Conservation (phyloP, 1,140 invertebrate genomes). For the Lepidurus packardi region DNA sequence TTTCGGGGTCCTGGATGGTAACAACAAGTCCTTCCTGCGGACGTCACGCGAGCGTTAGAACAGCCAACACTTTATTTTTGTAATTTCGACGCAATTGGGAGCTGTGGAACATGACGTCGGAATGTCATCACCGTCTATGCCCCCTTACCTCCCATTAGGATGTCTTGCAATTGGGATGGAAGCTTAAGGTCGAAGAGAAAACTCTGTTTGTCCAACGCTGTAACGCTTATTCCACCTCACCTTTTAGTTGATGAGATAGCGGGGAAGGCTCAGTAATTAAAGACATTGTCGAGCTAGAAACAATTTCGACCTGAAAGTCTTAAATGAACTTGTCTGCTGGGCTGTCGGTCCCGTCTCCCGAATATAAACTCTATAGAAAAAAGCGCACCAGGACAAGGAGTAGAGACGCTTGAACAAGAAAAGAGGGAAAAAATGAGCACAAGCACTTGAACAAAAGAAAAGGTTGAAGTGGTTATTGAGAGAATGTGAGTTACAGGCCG, state of each 20-base stretch:
- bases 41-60: not conserved
- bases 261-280: not conserved
- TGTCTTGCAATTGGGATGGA: not conserved
- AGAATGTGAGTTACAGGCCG: not conserved
- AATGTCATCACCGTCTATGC: not conserved
- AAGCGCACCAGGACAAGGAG: not conserved
- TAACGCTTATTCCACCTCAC: not conserved
- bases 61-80: not conserved
- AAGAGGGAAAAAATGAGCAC: not conserved
- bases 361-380: not conserved
- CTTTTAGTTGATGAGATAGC: constrained; percentile 18
- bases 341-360: too few relatives aligned
- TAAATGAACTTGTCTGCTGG: constrained; percentile 9
- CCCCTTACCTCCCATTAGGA: not conserved
- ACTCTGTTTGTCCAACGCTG: not conserved
- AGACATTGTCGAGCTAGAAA: not conserved
- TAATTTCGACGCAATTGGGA: not conserved
- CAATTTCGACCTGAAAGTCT: not conserved
- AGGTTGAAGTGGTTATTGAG: not conserved
- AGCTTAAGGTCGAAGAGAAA: not conserved
- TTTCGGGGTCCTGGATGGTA: not conserved
- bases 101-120: constrained; percentile 1
- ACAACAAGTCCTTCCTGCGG: not conserved
- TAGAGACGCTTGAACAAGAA: not conserved
- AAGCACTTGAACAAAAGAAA: not conserved